phyloP scores from a whole-genome alignment of 2,113 vertebrate genomes.

The Micromys minutus region DNA sequence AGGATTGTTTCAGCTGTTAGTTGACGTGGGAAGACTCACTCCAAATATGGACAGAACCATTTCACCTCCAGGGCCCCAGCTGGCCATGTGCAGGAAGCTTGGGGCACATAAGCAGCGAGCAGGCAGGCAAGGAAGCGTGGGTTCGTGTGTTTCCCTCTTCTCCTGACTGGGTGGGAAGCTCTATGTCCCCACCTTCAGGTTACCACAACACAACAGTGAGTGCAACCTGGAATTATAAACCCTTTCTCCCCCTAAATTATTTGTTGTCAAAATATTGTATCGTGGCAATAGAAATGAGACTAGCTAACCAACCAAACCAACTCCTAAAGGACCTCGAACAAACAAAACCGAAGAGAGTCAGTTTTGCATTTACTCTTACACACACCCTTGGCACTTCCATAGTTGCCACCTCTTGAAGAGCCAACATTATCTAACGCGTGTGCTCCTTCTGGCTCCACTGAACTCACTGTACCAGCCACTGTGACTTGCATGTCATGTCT shows the following conservation, averaged over 20 bases:
- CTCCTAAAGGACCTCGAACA: neutral
- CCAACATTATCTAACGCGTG: fast-evolving
- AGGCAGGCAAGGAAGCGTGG: no score
- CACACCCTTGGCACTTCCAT: neutral
- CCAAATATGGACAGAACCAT: no score
- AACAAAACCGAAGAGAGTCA: neutral
- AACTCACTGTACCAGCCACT: fast-evolving
- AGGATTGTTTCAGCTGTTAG: no score
- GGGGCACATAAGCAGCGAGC: no score
- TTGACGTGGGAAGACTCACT: no score
- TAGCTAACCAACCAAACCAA: neutral
- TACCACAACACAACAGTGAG: neutral
- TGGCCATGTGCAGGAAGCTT: no score
- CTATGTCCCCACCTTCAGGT: no score
- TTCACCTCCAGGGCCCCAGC: no score
- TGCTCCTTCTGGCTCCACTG: neutral
- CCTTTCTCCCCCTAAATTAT: neutral
- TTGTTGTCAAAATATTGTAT: neutral
- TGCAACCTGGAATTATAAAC: neutral
- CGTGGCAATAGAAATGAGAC: neutral
- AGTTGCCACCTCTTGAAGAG: neutral
- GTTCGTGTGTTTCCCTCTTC: no score
- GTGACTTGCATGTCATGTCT: neutral
- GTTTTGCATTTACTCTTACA: neutral
- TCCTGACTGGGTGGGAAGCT: no score